These are phyloP conservation scores for Sceloporus undulatus DNA, from an alignment of 2,113 vertebrate genomes.

Conservation along the genomic window DNA sequence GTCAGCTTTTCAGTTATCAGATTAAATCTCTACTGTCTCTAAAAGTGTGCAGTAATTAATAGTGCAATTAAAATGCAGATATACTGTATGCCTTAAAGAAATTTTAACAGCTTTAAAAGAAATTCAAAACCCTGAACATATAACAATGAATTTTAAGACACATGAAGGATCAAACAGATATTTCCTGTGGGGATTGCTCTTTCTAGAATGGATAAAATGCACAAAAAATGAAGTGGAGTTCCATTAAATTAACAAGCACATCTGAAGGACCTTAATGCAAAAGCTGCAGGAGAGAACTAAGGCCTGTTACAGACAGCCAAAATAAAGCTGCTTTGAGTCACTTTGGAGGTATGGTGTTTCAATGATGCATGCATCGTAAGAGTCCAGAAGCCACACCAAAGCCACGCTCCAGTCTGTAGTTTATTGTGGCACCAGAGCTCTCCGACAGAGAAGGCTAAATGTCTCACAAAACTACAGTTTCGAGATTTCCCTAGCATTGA, in stretches of 20 bases:
- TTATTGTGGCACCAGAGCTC: no score
- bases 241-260: slow-evolving; percentile 14
- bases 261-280: slow-evolving; percentile 3
- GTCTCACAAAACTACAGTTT: no score
- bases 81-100: neutral
- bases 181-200: neutral
- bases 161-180: slow-evolving; percentile 1
- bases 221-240: neutral
- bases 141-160: slow-evolving; percentile 20
- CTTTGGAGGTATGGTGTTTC: no score
- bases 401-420: no score
- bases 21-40: slow-evolving; percentile 6
- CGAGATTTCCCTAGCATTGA: no score
- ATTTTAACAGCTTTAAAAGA: slow-evolving; percentile 7
- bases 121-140: slow-evolving; percentile 4
- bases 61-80: slow-evolving; percentile 8
- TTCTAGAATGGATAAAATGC: neutral
- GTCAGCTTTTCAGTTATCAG: slow-evolving; percentile 11
- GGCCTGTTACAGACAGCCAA: no score
- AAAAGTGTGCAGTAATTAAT: slow-evolving; percentile 5
- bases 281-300: neutral
- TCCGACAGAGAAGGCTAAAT: no score
- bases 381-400: no score
- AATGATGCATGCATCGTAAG: no score
- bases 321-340: no score